Conservation (phyloP, 2,888 invertebrate genomes). For the Allophyes oxyacanthae region DNA sequence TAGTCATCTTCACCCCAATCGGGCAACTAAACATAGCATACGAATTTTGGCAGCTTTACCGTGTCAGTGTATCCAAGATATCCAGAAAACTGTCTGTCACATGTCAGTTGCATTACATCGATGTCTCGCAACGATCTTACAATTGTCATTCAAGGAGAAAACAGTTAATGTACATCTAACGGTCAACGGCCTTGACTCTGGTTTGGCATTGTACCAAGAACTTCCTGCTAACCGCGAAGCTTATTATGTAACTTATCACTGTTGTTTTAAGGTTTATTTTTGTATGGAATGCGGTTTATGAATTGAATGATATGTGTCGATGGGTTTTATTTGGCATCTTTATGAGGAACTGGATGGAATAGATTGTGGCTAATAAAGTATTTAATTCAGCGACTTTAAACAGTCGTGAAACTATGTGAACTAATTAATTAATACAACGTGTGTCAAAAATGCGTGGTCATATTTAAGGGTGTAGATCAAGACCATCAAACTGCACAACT, state of each 20-base stretch:
- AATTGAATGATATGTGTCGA: conserved; percentile 27
- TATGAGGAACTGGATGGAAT: conserved; percentile 52
- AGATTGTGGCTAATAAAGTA: conserved; percentile 53
- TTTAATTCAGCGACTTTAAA: conserved; percentile 53
- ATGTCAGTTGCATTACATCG: conserved; percentile 42
- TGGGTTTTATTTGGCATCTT: conserved; percentile 55
- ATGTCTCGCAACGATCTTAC: conserved; percentile 30
- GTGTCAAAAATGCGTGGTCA: too few relatives aligned
- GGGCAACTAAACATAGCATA: conserved; percentile 29
- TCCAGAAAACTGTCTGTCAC: conserved; percentile 26
- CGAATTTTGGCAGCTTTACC: conserved; percentile 41
- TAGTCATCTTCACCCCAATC: conserved; percentile 13
- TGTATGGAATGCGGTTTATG: conserved; percentile 11
- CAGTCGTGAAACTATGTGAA: conserved; percentile 22
- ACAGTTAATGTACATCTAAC: conserved; percentile 61
- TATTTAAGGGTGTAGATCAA: too few relatives aligned
- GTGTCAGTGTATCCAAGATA: conserved; percentile 34
- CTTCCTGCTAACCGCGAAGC: conserved; percentile 20
- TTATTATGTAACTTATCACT: conserved; percentile 14
- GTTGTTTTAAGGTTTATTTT: conserved; percentile 15
- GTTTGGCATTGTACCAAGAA: conserved; percentile 69
- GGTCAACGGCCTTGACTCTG: conserved; percentile 74
- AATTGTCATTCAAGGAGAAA: conserved; percentile 66
- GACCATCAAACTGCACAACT: too few relatives aligned
- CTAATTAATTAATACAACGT: too few relatives aligned